These are phyloP conservation scores for Dreissena polymorpha DNA, from an alignment of 1,140 invertebrate genomes.

Conservation along the genomic window DNA sequence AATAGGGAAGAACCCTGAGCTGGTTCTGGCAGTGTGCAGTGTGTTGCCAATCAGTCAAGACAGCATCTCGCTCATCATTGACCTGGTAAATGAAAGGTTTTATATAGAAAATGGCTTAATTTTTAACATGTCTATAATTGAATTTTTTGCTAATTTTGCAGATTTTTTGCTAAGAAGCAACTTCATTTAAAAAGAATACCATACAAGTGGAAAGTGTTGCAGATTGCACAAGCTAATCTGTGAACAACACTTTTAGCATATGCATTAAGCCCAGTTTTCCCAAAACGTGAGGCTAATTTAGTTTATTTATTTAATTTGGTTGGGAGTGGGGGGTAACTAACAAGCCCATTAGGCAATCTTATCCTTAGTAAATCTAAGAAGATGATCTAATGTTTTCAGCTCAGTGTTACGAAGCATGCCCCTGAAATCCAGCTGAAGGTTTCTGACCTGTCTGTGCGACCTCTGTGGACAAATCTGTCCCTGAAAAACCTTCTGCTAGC, in stretches of 20 bases:
- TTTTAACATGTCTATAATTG: background rate
- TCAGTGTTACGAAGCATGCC: constrained; percentile 76
- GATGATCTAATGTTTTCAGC: constrained; percentile 64
- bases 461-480: constrained; percentile 72
- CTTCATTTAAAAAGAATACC: too few species aligned
- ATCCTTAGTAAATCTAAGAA: too few species aligned
- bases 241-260: too few species aligned
- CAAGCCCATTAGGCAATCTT: too few species aligned
- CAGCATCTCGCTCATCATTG: constrained; percentile 71
- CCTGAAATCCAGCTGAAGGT: constrained; percentile 77
- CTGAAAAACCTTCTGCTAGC: constrained; percentile 65
- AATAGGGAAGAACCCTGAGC: constrained; percentile 46
- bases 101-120: background rate
- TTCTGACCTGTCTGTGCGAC: constrained; percentile 74
- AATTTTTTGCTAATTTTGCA: too few species aligned
- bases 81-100: constrained; percentile 65
- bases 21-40: constrained; percentile 62
- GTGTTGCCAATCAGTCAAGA: constrained; percentile 72
- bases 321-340: too few species aligned
- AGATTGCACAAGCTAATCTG: too few species aligned
- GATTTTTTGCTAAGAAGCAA: too few species aligned
- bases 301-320: too few species aligned
- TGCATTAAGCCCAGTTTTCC: too few species aligned
- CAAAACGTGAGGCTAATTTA: too few species aligned
- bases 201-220: too few species aligned